Evolutionary conservation across 30 jellyfish, hydroid and myxozoan species (phyloP).

Genomic region (Chrysaora quinquecirrha): DNA sequence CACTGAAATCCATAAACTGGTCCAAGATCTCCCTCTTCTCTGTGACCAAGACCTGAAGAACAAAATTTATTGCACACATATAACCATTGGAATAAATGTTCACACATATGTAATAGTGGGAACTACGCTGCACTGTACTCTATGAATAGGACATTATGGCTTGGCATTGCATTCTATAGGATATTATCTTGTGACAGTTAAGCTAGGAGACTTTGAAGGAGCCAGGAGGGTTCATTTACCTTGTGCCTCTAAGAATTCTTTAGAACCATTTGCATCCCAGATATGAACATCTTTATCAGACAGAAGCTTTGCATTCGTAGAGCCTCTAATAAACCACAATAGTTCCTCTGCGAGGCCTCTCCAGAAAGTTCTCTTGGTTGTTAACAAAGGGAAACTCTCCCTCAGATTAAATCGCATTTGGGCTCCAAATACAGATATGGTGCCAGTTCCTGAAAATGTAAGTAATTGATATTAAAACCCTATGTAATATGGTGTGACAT

Average conservation of each 20-base stretch:
- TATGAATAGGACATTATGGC: too few species aligned
- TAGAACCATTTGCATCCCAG: conserved; percentile 97
- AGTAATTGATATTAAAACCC: too few species aligned
- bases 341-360: conserved; percentile 93
- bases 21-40: conserved; percentile 97
- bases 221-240: too few species aligned
- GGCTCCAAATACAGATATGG: conserved; percentile 95
- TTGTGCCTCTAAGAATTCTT: conserved; percentile 81
- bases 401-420: conserved; percentile 94
- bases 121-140: too few species aligned
- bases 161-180: too few species aligned
- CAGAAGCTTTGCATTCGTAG: conserved; percentile 78
- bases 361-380: conserved; percentile 98
- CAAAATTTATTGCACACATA: too few species aligned
- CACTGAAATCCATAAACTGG: conserved; percentile 99
- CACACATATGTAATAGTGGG: too few species aligned
- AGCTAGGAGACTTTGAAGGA: too few species aligned
- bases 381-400: conserved; percentile 90
- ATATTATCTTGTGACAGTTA: too few species aligned
- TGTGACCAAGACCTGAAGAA: conserved; percentile 81
- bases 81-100: too few species aligned
- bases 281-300: conserved; percentile 73
- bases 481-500: too few species aligned
- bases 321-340: conserved; percentile 93
- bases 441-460: conserved; percentile 99